Evolutionary conservation across 1,140 invertebrate genomes (phyloP), one percentile per base, ranked within the genome.

Genomic region (Brachionus asplanchnoidis): DNA sequence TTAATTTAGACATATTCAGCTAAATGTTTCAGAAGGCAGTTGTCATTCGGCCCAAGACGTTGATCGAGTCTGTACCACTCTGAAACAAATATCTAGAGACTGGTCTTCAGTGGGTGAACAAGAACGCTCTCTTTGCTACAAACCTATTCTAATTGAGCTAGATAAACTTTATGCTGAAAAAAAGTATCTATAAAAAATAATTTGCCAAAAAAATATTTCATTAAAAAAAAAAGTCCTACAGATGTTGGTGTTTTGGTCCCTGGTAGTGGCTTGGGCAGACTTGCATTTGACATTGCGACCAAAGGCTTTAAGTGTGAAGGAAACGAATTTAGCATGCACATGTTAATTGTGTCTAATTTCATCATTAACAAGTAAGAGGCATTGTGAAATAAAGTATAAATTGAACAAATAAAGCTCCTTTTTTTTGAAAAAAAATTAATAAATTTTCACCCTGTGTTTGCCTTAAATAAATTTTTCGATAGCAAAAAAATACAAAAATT

Each of bases 291-390:
- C 90, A 93, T 99, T 12, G 95, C 96, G 0, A 92, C 92, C 85
- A 90, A 93, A 53, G 97, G 97, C 5, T 99, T 94, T 89, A 92
- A 91, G 7, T 97, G 96, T 87, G 95, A 98, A 91, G 97, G 97
- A 85, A 99, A 99, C 88, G 97, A 99, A 91, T 98, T 97, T 90
- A 97, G 95, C 50, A 92, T 98, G 2, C 98, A 97, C 88, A 99
- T 99, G 97, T 90, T 99, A 1, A 95, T 99, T 87, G 94, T 95
- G 1, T 97, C 96, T 26, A 96, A 97, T 90, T 98, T 97, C 90
- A 93, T 98, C 11, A 65, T 78, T 7, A 60, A 56, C 5, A 85
- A 44, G 46, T 40, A 28, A 50, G n/a, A 0, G 5, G 6, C 6
- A 6, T 36, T 36, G 32, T 36, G 5, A 36, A 36, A 0, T 7